These are phyloP conservation scores for Merodon equestris DNA, from an alignment of 2,888 invertebrate species.

Conservation along the genomic window DNA sequence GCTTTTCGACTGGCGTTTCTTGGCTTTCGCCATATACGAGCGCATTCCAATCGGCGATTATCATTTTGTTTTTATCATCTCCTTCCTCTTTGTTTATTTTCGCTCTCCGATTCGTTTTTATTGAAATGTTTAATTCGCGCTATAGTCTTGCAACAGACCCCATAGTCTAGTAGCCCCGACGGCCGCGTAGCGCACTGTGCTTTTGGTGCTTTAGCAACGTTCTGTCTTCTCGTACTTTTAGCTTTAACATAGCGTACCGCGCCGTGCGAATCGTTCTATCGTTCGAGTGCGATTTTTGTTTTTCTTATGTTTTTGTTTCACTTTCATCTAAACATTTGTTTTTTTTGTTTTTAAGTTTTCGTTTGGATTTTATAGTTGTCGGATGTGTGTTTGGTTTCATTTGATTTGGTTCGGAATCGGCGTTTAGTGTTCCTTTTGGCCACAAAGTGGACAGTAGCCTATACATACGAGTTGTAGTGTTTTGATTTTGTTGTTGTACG, in stretches of 20 bases:
- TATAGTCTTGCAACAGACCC: too few relatives aligned
- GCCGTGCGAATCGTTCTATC: background rate
- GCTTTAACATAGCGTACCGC: too few relatives aligned
- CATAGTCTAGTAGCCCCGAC: too few relatives aligned
- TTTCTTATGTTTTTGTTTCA: too few relatives aligned
- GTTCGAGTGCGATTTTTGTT: constrained; percentile 3
- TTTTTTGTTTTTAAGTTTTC: constrained; percentile 2
- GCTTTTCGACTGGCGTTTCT: too few relatives aligned
- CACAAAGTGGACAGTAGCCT: constrained; percentile 57
- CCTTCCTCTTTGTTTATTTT: background rate
- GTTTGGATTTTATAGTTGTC: constrained; percentile 21
- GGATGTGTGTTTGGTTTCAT: constrained; percentile 34
- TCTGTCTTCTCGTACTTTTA: too few relatives aligned
- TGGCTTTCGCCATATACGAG: too few relatives aligned
- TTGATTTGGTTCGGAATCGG: constrained; percentile 24
- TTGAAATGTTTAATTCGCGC: background rate
- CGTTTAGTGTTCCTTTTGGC: constrained; percentile 56
- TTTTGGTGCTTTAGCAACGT: too few relatives aligned
- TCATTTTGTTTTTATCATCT: background rate
- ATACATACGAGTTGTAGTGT: constrained; percentile 17
- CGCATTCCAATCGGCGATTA: too few relatives aligned
- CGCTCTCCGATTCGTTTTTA: background rate
- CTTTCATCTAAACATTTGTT: background rate
- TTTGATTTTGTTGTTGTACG: constrained; percentile 3
- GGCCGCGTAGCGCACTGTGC: too few relatives aligned